Percentiles rank a stretch among this genome's conserved stretches.
phyloP scores from a whole-genome alignment of 1,140 invertebrate genomes.

The Drosophila pallidifrons region DNA sequence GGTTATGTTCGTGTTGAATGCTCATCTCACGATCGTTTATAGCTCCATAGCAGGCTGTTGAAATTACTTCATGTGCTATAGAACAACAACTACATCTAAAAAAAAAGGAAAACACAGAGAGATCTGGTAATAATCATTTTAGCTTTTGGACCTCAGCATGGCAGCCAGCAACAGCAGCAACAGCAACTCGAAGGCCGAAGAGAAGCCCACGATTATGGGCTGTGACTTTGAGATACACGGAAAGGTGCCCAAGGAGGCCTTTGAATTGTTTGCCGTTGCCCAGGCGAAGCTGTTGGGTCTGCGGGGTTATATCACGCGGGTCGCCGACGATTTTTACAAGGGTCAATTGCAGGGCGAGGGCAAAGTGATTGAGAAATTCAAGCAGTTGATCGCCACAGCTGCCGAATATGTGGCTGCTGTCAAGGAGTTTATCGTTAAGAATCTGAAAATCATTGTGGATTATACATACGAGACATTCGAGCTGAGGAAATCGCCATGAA shows the following conservation, averaged over 20 bases:
- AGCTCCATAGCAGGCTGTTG: slow-evolving; percentile 6
- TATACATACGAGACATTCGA: slow-evolving; percentile 60
- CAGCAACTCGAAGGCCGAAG: background rate
- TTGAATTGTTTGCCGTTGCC: slow-evolving; percentile 51
- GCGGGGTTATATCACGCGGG: slow-evolving; percentile 53
- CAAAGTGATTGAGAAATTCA: slow-evolving; percentile 60
- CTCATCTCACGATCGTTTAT: background rate
- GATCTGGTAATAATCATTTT: background rate
- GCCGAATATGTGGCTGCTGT: slow-evolving; percentile 59
- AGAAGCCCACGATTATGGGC: slow-evolving; percentile 28
- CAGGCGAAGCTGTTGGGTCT: slow-evolving; percentile 56
- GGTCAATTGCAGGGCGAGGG: slow-evolving; percentile 62
- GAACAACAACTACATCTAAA: too few relatives aligned
- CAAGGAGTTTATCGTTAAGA: slow-evolving; percentile 63
- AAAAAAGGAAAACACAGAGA: too few relatives aligned
- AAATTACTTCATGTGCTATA: slow-evolving; percentile 13
- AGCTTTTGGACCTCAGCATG: background rate
- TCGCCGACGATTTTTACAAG: slow-evolving; percentile 39
- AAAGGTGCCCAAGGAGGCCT: slow-evolving; percentile 56
- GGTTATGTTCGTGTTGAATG: slow-evolving; percentile 10
- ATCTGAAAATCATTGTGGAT: slow-evolving; percentile 51
- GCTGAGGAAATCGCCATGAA: slow-evolving; percentile 3
- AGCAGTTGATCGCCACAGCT: slow-evolving; percentile 49
- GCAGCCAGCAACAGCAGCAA: background rate
- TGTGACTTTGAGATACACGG: slow-evolving; percentile 62